Evolutionary conservation across 2,888 invertebrate species (phyloP), one percentile per base, ranked within the genome.

Genomic region (Marasmarcha lunaedactyla): DNA sequence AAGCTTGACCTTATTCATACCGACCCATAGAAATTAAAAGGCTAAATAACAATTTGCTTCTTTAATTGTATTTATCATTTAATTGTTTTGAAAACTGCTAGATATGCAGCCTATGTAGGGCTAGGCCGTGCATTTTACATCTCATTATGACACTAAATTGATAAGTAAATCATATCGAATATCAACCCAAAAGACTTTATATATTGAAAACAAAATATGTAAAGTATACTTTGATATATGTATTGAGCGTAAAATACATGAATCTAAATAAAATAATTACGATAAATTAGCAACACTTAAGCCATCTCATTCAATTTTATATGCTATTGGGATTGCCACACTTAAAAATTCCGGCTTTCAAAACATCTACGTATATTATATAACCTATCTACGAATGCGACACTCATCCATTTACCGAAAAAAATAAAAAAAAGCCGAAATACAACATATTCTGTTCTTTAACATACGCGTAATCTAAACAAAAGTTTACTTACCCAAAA

Each of bases 381-480:
- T 72, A 72, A 63, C 73, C 77, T 79, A 78, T 72, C 79, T 79
- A 79, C 64, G 67, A 74, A 54, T 66, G 62, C 59, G 60, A 71
- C 70, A 70, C 63, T 60, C 68, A 62, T 66, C 55, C 65, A 66
- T 63, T 56, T 60, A 65, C 57, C 51, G 56, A 60, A 57, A 59
- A 61, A 59, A 49, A 59, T 62, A 56, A 48, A 45, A 55, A 55
- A 52, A 67, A 63, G 68, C 64, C 57, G 57, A 50, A 47, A 45
- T 44, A 47, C 48, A 47, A 41, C 48, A 51, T 58, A 54, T 55
- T 55, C 62, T 63, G 67, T 65, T 71, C 69, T 63, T 57, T 59
- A n/a, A 57, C 58, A 78, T 74, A 78, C 72, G 70, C 52, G 44
- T 59, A 68, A 51, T 35, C 42, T 42, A 27, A 43, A 40, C 34